Base-by-base conservation (phyloP, 2,888 invertebrate species). In the Eristalis arbustorum region DNA sequence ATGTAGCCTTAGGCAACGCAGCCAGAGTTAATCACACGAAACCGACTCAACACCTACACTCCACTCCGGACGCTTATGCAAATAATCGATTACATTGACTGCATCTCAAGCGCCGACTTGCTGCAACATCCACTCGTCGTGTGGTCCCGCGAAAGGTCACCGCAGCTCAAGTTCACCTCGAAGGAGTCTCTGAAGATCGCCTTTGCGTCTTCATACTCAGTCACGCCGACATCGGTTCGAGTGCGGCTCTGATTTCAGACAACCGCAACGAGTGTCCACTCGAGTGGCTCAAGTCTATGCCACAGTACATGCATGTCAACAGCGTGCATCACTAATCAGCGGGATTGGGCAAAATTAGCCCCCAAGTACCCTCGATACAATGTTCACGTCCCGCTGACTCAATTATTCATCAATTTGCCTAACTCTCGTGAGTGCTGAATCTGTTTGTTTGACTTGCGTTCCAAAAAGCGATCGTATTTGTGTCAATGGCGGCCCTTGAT, bases 401-500 rank as follows among this genome's bases (percentile, higher is more conserved):
- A 69, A 59, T 68, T 68, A 56, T 22, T 57, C 59, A 59, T 71
- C 34, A 11, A 71, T 71, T 71, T 62, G 28, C 25, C 28, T 25
- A 61, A 23, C 40, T 59, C 69, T 69, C 28, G 34, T 57, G 37
- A 37, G 37, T 37, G 31, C 8, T 8, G 37, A 37, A 13, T 13
- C 2, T 37, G 8, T 61, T 25, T 68, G 28, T 76, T 68, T 76
- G 49, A 23, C 31, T 49, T 25, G 59, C 40, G 13, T 34, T 74
- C 28, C 25, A 74, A 37, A 25, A 62, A 42, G 13, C 40, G 31
- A 37, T 22, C 34, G 56, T 18, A 66, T 63, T 23, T 56, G 23
- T 56, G 23, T 77, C 77, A 77, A 77, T 40, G 63, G 56, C 28
- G 63, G 66, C 56, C 77, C 77, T 77, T 71, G 69, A 71, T 77